These are phyloP conservation scores for Kudoa iwatai DNA, from an alignment of 30 jellyfish, hydroid and myxozoan species.

Conservation along the genomic window DNA sequence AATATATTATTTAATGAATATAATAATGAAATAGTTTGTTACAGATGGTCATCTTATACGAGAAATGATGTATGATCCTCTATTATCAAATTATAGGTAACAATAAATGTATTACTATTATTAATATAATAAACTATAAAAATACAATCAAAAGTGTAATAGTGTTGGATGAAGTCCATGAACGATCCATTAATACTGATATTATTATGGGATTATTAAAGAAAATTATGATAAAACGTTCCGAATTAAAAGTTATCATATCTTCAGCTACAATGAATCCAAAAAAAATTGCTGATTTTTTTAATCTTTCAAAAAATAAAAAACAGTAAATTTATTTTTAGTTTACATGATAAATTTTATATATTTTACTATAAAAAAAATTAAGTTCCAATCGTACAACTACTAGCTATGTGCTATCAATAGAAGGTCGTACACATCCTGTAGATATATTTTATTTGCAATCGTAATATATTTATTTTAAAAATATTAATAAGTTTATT, in stretches of 20 bases:
- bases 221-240: conserved; percentile 29
- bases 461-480: too few species aligned
- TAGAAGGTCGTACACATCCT: conserved; percentile 58
- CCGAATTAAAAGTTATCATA: conserved; percentile 20
- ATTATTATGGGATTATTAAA: conserved; percentile 30
- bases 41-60: conserved; percentile 70
- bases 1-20: too few species aligned
- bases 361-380: too few species aligned
- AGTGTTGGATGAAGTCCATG: conserved; percentile 69
- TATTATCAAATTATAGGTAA: conserved; percentile 39
- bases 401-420: conserved; percentile 14
- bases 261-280: conserved; percentile 83
- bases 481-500: neutral
- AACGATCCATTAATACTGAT: conserved; percentile 43
- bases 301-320: neutral
- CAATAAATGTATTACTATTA: conserved; percentile 1
- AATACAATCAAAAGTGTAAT: too few species aligned
- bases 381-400: too few species aligned
- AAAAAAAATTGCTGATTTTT: conserved; percentile 4
- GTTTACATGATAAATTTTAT: too few species aligned
- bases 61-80: conserved; percentile 90
- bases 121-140: too few species aligned
- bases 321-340: too few species aligned
- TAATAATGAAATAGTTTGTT: too few species aligned
- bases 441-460: conserved; percentile 49